A percentile compares a stretch with the other conserved stretches of the same genome.
Conservation (phyloP, 1,140 invertebrate species). For the Heliconius melpomene region DNA sequence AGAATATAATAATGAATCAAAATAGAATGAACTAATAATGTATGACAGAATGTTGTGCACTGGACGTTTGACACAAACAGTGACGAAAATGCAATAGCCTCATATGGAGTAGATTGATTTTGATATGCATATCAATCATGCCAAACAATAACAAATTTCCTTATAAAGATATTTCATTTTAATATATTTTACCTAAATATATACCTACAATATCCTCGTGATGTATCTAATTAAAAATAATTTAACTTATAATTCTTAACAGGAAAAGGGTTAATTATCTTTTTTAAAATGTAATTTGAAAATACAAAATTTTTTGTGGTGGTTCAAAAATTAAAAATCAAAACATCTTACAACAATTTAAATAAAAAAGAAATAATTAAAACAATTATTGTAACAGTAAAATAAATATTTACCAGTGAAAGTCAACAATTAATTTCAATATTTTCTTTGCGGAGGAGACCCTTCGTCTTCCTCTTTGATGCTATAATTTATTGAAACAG, state of each 20-base stretch:
- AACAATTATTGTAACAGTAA: conserved; percentile 13
- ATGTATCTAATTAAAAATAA: too few relatives aligned
- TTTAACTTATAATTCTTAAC: too few relatives aligned
- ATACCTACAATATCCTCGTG: too few relatives aligned
- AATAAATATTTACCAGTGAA: conserved; percentile 16
- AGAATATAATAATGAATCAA: conserved; percentile 25
- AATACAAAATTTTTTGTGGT: not conserved
- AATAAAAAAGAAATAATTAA: conserved; percentile 7
- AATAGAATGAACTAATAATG: conserved; percentile 29
- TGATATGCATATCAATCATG: conserved; percentile 29
- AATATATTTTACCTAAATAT: too few relatives aligned
- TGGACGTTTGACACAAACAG: conserved; percentile 21
- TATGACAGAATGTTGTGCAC: conserved; percentile 24
- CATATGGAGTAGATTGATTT: conserved; percentile 30
- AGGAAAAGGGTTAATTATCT: too few relatives aligned
- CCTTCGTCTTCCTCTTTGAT: not conserved
- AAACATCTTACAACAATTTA: not conserved
- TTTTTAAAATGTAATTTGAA: not conserved
- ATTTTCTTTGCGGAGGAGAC: conserved; percentile 7
- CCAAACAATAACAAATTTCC: not conserved
- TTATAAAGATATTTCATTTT: too few relatives aligned
- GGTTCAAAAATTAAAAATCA: not conserved
- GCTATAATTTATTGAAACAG: not conserved
- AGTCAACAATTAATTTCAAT: conserved; percentile 17
- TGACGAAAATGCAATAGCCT: conserved; percentile 34